Evolutionary conservation across 2,797 vertebrate genomes (phyloP), one percentile per base, ranked within the genome.

Genomic region (Mormyrus hasselquistii): DNA sequence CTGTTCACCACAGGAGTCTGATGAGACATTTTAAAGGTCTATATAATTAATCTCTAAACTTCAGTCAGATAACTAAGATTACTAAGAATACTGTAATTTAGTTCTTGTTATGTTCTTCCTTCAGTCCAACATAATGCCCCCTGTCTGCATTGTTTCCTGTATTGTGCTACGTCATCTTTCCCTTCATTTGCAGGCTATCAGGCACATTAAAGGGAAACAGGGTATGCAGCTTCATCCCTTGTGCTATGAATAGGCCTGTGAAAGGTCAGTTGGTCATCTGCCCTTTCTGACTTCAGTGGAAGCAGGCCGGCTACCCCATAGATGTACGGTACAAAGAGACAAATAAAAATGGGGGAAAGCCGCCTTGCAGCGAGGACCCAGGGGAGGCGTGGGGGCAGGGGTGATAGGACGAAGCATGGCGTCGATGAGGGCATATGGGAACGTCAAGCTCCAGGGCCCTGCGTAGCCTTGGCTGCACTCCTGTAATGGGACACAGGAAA

Each of bases 201-300:
- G 53, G 2, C 52, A 87, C 53, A 57, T 87, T 87, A 87, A 87
- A 87, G 52, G 34, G 22, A 87, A 0, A 14, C 34, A 0, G 53
- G 52, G 29, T 85, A 44, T 52, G 38, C 16, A 2, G 22, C 22
- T 22, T 34, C 52, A 19, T 38, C 85, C 85, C 85, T 57, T n/a
- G 85, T 57, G 16, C 85, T 87, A 87, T 57, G 85, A 87, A 87
- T 87, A 87, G 85, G 16, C 7, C 7, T 41, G 34, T n/a, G 29
- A 87, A 87, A 87, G 85, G 85, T 87, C 85, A 87, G 16, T 0
- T 38, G 22, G 34, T 53, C 29, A 59, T 87, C 52, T 87, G 85
- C 52, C 85, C 85, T 87, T 87, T 87, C 52, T 55, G 85, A 87
- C 85, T 87, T 87, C 85, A 87, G 85, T 87, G 53, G 85, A 52